phyloP scores from a whole-genome alignment of 2,888 invertebrate genomes.

The Cantharis flavilabris region DNA sequence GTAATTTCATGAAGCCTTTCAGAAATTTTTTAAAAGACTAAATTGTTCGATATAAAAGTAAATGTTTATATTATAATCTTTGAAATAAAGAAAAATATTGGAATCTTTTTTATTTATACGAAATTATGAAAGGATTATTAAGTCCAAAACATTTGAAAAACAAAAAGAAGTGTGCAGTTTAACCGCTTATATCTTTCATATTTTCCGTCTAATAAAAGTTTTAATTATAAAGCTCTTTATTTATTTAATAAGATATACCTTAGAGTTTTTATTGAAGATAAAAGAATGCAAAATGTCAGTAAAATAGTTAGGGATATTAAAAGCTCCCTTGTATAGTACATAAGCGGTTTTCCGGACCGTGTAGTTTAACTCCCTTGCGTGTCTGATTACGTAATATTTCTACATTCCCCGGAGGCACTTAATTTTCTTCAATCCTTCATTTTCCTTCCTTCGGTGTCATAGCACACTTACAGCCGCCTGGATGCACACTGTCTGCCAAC shows the following conservation, averaged over 20 bases:
- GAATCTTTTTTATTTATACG: neutral
- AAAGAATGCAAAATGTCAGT: constrained; percentile 5
- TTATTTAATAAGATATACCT: neutral
- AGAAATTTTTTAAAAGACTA: neutral
- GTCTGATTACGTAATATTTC: constrained; percentile 48
- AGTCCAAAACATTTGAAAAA: neutral
- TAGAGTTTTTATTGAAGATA: neutral
- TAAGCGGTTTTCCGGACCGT: constrained; percentile 19
- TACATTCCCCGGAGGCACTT: constrained; percentile 46
- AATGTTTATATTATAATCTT: neutral
- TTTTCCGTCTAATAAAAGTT: neutral
- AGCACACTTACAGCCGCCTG: constrained; percentile 30
- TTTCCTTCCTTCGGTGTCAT: constrained; percentile 43
- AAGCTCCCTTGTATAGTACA: constrained; percentile 10
- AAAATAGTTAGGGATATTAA: constrained; percentile 9
- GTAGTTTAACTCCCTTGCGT: constrained; percentile 35
- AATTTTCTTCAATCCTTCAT: constrained; percentile 51
- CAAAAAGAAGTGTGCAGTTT: neutral
- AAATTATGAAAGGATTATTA: neutral
- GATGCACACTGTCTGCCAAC: constrained; percentile 22
- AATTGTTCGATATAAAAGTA: neutral
- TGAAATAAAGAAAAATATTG: neutral
- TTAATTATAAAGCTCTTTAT: neutral
- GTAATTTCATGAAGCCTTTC: neutral
- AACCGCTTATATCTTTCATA: neutral